Evolutionary conservation across 2,113 vertebrate species (phyloP).

Genomic region (Gnathonemus longibarbis): DNA sequence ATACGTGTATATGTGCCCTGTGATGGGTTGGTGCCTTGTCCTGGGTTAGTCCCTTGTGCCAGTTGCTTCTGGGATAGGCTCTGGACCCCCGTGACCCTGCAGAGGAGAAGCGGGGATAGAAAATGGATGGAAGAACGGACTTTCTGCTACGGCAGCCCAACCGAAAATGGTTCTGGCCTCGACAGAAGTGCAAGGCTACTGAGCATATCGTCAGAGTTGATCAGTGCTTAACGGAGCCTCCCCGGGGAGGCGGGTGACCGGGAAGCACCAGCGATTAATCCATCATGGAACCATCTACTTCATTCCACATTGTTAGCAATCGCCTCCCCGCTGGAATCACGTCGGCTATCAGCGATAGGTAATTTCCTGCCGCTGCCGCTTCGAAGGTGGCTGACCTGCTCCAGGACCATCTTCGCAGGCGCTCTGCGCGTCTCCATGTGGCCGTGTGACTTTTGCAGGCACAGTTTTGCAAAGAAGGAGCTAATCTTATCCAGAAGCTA

Average conservation of each 20-base stretch:
- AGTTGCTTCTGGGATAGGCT: background rate
- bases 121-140: background rate
- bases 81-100: background rate
- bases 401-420: background rate
- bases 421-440: background rate
- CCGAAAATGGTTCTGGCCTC: background rate
- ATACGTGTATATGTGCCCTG: background rate
- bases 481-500: background rate
- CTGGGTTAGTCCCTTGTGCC: background rate
- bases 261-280: background rate
- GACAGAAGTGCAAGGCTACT: background rate
- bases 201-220: background rate
- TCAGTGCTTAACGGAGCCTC: slow-evolving; percentile 1
- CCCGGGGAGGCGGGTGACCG: background rate
- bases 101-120: background rate
- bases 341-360: background rate
- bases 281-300: background rate
- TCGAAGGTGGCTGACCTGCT: background rate
- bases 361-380: background rate
- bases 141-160: background rate
- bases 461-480: background rate
- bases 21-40: background rate
- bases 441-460: background rate
- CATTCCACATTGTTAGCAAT: background rate
- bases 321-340: background rate